phyloP scores from a whole-genome alignment of 2,888 invertebrate species.

The Ecliptopera silaceata region DNA sequence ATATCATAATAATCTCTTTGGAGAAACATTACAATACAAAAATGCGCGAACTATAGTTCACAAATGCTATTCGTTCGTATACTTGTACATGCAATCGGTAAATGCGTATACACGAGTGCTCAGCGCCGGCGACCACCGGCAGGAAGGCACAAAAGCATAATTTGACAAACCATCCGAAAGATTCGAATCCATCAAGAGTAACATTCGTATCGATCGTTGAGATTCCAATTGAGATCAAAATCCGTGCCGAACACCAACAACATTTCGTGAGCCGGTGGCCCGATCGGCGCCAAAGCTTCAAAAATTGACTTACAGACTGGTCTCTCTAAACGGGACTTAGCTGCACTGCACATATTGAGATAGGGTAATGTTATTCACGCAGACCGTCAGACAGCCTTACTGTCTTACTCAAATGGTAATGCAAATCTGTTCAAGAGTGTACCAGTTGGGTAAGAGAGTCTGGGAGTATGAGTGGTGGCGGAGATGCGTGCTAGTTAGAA shows the following conservation, averaged over 20 bases:
- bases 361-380: neutral
- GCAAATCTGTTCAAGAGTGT: neutral
- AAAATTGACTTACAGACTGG: constrained; percentile 54
- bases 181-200: constrained; percentile 50
- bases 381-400: neutral
- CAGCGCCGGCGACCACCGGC: constrained; percentile 62
- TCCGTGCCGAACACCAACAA: constrained; percentile 67
- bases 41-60: constrained; percentile 63
- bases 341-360: constrained; percentile 6
- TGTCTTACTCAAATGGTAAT: neutral
- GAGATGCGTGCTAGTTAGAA: constrained; percentile 49
- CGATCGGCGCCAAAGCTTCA: constrained; percentile 36
- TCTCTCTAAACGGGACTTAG: constrained; percentile 7
- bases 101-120: constrained; percentile 55
- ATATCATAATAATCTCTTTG: constrained; percentile 74
- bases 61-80: constrained; percentile 55
- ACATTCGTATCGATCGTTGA: constrained; percentile 40
- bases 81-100: constrained; percentile 34
- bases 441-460: neutral
- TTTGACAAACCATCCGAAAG: constrained; percentile 60
- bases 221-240: constrained; percentile 59
- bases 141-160: constrained; percentile 75
- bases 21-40: constrained; percentile 61
- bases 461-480: neutral
- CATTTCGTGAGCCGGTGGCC: constrained; percentile 63